Base-by-base conservation (phyloP, 2,797 vertebrate species). In the Typhlichthys subterraneus region DNA sequence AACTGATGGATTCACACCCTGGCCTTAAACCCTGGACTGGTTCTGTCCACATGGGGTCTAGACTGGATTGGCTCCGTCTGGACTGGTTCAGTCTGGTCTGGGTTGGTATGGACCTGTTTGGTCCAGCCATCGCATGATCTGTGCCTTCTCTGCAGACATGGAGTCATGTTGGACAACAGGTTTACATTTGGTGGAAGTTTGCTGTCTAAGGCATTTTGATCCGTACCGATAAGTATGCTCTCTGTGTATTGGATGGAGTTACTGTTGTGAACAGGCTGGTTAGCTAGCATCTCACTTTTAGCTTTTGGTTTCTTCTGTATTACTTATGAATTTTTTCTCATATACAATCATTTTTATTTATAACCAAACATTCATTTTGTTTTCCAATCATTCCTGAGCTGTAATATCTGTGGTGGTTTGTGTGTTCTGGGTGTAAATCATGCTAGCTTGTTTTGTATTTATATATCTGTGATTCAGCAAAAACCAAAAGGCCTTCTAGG, bases 401-500 rank as follows among this genome's bases (percentile, higher is more conserved):
- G 70, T 77, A 67, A 57, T 68, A 66, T 63, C 53, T 12, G 17
- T 71, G 66, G 56, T 63, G 65, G 76, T 9, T 84, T 56, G 72
- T 69, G 51, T 70, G 72, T 59, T 19, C 56, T 72, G 19, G 54
- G 47, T 65, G 68, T 69, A 61, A 65, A 53, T 72, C 56, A 31
- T 29, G 23, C 60, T 79, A 38, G 54, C 53, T 65, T 69, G 68
- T 82, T 79, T 64, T 67, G 56, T 89, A 82, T 87, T 88, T 86
- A 80, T 89, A 86, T 87, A 70, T 87, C 83, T 84, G 69, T 85
- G 69, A 83, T 91, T 85, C 90, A 92, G 91, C 92, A 91, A 69
- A 91, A 89, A 93, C 91, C 92, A 93, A 93, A 86, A 62, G 71
- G 76, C 80, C 84, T 87, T 86, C 38, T 76, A 64, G 71, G 78